These are phyloP conservation scores for Tipula helvola DNA, from an alignment of 2,888 invertebrate genomes.

Conservation along the genomic window DNA sequence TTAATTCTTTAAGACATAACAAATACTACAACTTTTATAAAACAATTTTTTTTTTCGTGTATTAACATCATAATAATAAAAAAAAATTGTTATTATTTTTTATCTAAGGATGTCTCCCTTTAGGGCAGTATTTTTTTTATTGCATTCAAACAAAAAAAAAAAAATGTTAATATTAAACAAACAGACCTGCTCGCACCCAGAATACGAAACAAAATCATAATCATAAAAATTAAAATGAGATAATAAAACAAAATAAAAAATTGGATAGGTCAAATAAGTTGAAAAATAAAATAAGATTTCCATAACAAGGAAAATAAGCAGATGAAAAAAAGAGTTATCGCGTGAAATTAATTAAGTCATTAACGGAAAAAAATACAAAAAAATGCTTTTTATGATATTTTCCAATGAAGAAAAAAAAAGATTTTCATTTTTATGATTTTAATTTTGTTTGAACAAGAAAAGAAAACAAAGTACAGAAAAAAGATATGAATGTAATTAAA, in stretches of 20 bases:
- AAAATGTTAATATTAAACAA: neutral
- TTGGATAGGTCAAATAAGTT: neutral
- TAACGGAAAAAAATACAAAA: neutral
- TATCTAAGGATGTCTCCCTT: slow-evolving; percentile 4
- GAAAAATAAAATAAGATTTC: neutral
- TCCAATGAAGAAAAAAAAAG: neutral
- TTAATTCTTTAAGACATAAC: neutral
- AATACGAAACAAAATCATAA: neutral
- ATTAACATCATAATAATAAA: neutral
- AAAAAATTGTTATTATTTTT: slow-evolving; percentile 4
- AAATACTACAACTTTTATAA: neutral
- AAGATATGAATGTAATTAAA: neutral
- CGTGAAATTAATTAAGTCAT: neutral
- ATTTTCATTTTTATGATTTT: neutral
- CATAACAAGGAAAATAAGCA: neutral
- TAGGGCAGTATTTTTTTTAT: slow-evolving; percentile 4
- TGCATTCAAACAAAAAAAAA: neutral
- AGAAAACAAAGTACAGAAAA: neutral
- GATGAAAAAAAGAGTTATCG: neutral
- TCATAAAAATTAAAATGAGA: neutral
- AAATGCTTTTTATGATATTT: neutral
- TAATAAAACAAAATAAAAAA: neutral
- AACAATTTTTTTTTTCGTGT: neutral
- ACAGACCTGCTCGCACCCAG: neutral
- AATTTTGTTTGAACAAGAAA: neutral